Evolutionary conservation across 2,888 invertebrate genomes (phyloP).

Genomic region (Dicyrtoma fusca): DNA sequence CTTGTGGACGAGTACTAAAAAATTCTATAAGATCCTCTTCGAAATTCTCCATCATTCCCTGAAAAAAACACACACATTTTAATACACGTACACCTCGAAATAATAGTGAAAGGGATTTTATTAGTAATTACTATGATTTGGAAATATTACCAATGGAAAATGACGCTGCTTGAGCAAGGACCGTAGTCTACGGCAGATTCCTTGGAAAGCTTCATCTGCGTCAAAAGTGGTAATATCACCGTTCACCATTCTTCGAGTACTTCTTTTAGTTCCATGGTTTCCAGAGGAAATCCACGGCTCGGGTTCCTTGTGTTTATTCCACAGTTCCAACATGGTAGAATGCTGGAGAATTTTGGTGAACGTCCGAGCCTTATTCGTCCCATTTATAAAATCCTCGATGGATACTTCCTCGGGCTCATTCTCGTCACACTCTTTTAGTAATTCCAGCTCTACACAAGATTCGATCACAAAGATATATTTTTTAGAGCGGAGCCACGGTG

Average conservation of each 20-base stretch:
- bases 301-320: constrained; percentile 14
- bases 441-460: constrained; percentile 33
- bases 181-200: constrained; percentile 45
- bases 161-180: constrained; percentile 41
- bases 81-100: no score
- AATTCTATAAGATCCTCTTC: constrained; percentile 43
- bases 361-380: constrained; percentile 16
- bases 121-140: not conserved
- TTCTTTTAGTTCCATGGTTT: not conserved
- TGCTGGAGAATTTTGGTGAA: constrained; percentile 40
- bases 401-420: constrained; percentile 38
- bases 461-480: no score
- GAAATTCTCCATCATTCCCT: constrained; percentile 45
- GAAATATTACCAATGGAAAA: constrained; percentile 40
- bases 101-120: not conserved
- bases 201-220: constrained; percentile 41
- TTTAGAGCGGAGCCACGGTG: no score
- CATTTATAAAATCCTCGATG: constrained; percentile 41
- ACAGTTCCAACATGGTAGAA: constrained; percentile 21
- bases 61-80: not conserved
- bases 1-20: constrained; percentile 35
- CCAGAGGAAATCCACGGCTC: not conserved
- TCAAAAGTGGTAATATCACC: constrained; percentile 1
- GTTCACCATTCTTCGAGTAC: not conserved
- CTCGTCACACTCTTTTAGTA: constrained; percentile 33